phyloP scores from a whole-genome alignment of 2,888 invertebrate genomes.

The Heteromurus nitidus region DNA sequence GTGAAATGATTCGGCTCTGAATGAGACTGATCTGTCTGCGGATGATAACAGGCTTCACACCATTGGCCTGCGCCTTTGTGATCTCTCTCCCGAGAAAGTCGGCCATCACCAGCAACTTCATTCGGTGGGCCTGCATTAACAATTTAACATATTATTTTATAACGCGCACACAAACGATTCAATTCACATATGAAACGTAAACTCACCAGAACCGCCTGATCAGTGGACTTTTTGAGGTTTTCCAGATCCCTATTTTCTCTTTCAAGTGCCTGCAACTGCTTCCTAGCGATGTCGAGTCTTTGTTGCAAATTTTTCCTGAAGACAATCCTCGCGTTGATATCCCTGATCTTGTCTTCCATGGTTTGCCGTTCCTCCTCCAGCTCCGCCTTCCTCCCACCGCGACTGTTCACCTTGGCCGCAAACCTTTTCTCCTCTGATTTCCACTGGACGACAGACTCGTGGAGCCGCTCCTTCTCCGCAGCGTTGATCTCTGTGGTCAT shows the following conservation, averaged over 20 bases:
- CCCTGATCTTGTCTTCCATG: slow-evolving; percentile 60
- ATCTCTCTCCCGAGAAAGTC: slow-evolving; percentile 44
- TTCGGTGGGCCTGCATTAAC: slow-evolving; percentile 30
- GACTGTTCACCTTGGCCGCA: slow-evolving; percentile 56
- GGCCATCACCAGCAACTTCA: slow-evolving; percentile 7
- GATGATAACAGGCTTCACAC: slow-evolving; percentile 29
- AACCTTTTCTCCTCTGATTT: slow-evolving; percentile 61
- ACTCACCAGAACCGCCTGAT: slow-evolving; percentile 55
- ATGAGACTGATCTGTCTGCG: slow-evolving; percentile 61
- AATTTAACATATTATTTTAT: slow-evolving; percentile 1
- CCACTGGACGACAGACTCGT: slow-evolving; percentile 53
- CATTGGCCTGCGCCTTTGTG: slow-evolving; percentile 9
- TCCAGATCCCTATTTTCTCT: slow-evolving; percentile 59
- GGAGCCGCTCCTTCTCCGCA: slow-evolving; percentile 60
- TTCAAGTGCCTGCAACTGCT: slow-evolving; percentile 24
- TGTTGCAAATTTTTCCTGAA: slow-evolving; percentile 27
- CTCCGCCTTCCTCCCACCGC: slow-evolving; percentile 31
- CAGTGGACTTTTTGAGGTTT: slow-evolving; percentile 21
- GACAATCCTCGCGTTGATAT: slow-evolving; percentile 54
- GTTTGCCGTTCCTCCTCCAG: slow-evolving; percentile 39
- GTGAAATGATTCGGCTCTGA: slow-evolving; percentile 40
- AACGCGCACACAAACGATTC: no score
- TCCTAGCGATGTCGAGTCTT: slow-evolving; percentile 38
- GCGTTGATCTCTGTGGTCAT: slow-evolving; percentile 72
- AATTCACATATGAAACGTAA: no score